Evolutionary conservation across 2,113 vertebrate species (phyloP).

Genomic region (Bucco capensis): DNA sequence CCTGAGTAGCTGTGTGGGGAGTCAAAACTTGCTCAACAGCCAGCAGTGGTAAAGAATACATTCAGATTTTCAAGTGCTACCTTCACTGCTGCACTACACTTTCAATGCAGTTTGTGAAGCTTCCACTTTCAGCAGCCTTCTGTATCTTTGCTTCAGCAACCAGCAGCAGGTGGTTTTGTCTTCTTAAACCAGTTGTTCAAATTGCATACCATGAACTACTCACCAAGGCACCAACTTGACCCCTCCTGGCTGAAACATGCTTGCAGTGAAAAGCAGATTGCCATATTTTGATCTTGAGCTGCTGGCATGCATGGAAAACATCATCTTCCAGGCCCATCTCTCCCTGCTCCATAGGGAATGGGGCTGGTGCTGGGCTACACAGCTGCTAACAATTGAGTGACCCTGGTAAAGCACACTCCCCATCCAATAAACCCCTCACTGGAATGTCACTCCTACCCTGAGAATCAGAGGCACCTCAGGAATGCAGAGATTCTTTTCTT

Average conservation of each 20-base stretch:
- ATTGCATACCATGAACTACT: constrained; percentile 15
- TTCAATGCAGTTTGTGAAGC: not conserved
- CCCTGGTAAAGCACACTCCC: not conserved
- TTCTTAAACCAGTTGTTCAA: constrained; percentile 16
- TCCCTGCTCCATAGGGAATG: not conserved
- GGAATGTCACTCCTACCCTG: constrained; percentile 54
- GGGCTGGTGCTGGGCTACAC: not conserved
- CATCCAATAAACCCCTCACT: constrained; percentile 19
- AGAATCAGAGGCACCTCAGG: constrained; percentile 54
- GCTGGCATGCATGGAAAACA: not conserved
- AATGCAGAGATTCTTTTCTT: constrained; percentile 48
- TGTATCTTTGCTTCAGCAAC: not conserved
- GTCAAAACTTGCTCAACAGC: not conserved
- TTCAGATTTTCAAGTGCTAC: not conserved
- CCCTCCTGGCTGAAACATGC: not conserved
- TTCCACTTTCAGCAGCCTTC: not conserved
- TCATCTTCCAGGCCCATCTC: not conserved
- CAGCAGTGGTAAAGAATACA: not conserved
- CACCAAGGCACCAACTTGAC: not conserved
- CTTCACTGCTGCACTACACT: not conserved
- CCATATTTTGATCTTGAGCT: not conserved
- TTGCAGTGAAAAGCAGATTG: not conserved
- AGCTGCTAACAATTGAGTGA: constrained; percentile 32
- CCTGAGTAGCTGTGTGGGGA: not conserved
- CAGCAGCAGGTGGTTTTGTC: constrained; percentile 13